Evolutionary conservation across 1,140 invertebrate species (phyloP).

Genomic region (Saccostrea echinata): DNA sequence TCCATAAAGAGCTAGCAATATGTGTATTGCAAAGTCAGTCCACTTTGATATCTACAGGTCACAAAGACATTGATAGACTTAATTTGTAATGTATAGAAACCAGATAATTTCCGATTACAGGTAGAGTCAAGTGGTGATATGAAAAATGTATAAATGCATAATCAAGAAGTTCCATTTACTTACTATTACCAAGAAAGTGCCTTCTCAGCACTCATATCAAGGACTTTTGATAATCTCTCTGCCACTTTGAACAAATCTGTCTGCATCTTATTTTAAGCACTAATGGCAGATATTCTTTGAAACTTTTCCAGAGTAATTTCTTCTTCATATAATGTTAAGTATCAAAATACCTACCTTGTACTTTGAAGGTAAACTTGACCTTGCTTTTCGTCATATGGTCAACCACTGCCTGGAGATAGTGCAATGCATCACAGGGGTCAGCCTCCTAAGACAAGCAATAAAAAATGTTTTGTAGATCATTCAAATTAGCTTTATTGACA

Average conservation of each 20-base stretch:
- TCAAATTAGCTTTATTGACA: background rate
- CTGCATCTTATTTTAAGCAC: background rate
- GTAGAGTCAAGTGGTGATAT: constrained; percentile 2
- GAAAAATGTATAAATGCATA: background rate
- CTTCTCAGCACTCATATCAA: background rate
- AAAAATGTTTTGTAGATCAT: background rate
- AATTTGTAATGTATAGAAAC: constrained; percentile 30
- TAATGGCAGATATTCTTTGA: background rate
- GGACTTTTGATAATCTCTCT: background rate
- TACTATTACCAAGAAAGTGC: background rate
- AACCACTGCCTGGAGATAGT: constrained; percentile 66
- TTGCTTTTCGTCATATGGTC: constrained; percentile 72
- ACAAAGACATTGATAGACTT: background rate
- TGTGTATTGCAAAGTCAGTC: background rate
- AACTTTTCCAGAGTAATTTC: background rate
- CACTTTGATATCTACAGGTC: background rate
- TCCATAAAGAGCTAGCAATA: background rate
- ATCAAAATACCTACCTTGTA: constrained; percentile 65
- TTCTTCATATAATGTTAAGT: background rate
- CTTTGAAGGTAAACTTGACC: constrained; percentile 68
- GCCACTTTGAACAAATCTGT: background rate
- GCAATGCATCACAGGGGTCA: constrained; percentile 46
- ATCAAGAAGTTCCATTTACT: constrained; percentile 27
- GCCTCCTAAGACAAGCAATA: constrained; percentile 46
- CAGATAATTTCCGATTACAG: background rate